Evolutionary conservation across 2,113 vertebrate genomes (phyloP).

Genomic region (Benitochromis conjunctus): DNA sequence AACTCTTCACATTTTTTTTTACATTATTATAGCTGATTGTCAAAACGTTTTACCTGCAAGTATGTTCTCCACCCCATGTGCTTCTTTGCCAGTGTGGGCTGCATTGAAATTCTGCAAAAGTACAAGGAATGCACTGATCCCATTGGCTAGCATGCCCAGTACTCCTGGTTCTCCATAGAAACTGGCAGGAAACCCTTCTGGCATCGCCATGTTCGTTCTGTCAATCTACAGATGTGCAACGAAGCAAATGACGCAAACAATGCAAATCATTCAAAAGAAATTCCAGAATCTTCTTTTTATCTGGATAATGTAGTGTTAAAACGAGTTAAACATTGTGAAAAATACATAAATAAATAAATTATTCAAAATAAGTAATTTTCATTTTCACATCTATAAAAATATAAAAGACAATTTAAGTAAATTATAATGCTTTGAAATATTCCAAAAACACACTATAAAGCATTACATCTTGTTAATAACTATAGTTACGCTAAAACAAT

Average conservation of each 20-base stretch:
- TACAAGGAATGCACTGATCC: constrained; percentile 85
- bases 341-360: neutral
- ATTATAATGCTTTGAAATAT: neutral
- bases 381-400: neutral
- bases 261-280: neutral
- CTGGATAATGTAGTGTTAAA: neutral
- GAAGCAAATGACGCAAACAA: neutral
- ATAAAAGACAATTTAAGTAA: neutral
- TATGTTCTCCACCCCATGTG: constrained; percentile 77
- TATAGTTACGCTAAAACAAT: neutral
- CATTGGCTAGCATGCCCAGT: constrained; percentile 83
- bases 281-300: neutral
- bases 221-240: neutral
- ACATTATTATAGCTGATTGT: neutral
- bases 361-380: neutral
- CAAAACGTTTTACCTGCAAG: constrained; percentile 74
- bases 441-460: neutral
- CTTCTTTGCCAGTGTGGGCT: constrained; percentile 58
- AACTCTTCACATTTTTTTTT: neutral
- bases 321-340: neutral
- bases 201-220: constrained; percentile 63
- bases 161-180: constrained; percentile 87
- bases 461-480: neutral
- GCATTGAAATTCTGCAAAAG: constrained; percentile 81
- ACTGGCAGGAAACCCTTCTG: constrained; percentile 81